These are phyloP conservation scores for Aurelia sp. DNA, from an alignment of 30 jellyfish, hydroid and myxozoan species.

Conservation along the genomic window DNA sequence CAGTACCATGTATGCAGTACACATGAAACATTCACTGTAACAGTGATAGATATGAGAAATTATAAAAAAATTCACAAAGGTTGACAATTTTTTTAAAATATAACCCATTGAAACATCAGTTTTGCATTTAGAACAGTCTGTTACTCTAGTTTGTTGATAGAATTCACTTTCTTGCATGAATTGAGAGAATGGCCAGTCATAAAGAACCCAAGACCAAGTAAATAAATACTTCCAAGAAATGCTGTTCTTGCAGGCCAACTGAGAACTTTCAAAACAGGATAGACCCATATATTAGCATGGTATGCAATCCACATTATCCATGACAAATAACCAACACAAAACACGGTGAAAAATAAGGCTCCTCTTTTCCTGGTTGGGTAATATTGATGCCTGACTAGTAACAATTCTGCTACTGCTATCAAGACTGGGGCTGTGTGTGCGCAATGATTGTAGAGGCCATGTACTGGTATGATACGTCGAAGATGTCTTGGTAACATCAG, in stretches of 20 bases:
- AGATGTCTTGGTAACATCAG: conserved; percentile 65
- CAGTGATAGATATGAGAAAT: no score
- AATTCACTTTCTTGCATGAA: not conserved
- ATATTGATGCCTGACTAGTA: conserved; percentile 26
- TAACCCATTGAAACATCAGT: not conserved
- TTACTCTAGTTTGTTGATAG: not conserved
- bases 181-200: conserved; percentile 31
- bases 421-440: conserved; percentile 69
- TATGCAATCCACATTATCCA: conserved; percentile 86
- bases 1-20: no score
- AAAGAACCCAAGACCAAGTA: conserved; percentile 19
- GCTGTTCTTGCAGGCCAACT: conserved; percentile 40
- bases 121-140: not conserved
- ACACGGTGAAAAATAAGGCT: conserved; percentile 17
- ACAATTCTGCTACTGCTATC: conserved; percentile 24
- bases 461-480: conserved; percentile 58
- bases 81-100: no score
- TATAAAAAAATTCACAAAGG: no score
- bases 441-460: conserved; percentile 76
- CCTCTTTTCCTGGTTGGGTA: conserved; percentile 42
- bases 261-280: conserved; percentile 70
- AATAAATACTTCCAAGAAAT: conserved; percentile 34
- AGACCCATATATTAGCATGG: conserved; percentile 78
- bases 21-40: no score
- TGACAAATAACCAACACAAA: conserved; percentile 46